Conservation (phyloP, 2,113 vertebrate species). For the Otus sunia region DNA sequence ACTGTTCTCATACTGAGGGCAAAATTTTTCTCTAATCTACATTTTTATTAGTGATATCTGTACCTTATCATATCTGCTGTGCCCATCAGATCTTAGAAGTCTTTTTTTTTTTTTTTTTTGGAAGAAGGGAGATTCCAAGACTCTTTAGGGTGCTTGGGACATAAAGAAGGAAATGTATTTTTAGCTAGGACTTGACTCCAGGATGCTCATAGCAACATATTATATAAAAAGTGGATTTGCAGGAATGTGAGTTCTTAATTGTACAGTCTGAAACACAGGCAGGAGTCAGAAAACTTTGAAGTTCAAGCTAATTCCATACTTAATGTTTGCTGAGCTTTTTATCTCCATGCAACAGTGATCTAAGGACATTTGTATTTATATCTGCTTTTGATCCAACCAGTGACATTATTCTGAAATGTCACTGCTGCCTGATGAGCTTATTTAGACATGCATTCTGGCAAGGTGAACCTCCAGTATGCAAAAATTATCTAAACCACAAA, state of each 20-base stretch:
- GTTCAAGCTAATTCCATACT: not conserved
- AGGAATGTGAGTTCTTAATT: not conserved
- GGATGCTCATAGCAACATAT: not conserved
- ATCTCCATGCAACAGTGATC: not conserved
- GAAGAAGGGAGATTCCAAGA: not conserved
- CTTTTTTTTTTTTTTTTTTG: not conserved
- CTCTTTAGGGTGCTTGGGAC: not conserved
- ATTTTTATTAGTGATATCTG: not conserved
- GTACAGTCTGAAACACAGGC: not conserved
- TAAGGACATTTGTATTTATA: not conserved
- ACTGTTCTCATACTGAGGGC: not conserved
- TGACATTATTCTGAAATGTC: not conserved
- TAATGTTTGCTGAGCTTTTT: not conserved
- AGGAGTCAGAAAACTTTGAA: slow-evolving; percentile 28
- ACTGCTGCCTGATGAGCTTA: not conserved
- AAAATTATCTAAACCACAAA: not conserved
- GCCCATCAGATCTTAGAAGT: not conserved
- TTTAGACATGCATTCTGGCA: not conserved
- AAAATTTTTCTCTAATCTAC: not conserved
- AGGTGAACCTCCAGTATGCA: not conserved
- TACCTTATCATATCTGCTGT: not conserved
- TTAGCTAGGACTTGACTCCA: not conserved
- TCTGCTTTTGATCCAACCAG: not conserved
- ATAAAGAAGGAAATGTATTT: not conserved
- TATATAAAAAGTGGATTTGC: not conserved